Conservation (phyloP, 2,888 invertebrate species). For the Idaea straminata region DNA sequence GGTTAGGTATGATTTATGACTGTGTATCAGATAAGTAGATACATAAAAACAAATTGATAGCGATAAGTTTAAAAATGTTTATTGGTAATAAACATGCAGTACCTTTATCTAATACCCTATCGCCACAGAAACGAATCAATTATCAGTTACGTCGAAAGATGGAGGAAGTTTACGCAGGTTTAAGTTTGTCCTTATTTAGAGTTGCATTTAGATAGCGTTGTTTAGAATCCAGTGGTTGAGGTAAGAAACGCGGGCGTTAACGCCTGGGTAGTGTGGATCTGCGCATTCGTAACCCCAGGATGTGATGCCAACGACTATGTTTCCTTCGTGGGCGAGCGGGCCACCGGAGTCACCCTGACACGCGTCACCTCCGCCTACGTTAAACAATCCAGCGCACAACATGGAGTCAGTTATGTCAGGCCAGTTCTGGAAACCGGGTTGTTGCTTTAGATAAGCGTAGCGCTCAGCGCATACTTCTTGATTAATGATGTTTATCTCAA, state of each 20-base stretch:
- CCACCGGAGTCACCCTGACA: slow-evolving; percentile 78
- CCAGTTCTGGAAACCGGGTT: slow-evolving; percentile 31
- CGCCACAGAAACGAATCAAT: not conserved
- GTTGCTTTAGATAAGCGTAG: slow-evolving; percentile 43
- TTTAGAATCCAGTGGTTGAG: slow-evolving; percentile 48
- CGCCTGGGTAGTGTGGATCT: slow-evolving; percentile 66
- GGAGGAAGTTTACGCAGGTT: too few relatives aligned
- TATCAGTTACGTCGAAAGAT: not conserved
- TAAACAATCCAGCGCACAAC: slow-evolving; percentile 59
- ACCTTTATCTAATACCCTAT: not conserved
- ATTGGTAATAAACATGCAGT: not conserved
- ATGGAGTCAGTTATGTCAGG: slow-evolving; percentile 49
- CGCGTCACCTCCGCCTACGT: slow-evolving; percentile 51
- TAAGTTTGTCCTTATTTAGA: not conserved
- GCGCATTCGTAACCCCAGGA: slow-evolving; percentile 75
- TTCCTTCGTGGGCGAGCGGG: slow-evolving; percentile 57
- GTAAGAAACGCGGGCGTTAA: slow-evolving; percentile 64
- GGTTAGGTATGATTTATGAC: too few relatives aligned
- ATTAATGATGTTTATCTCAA: slow-evolving; percentile 48
- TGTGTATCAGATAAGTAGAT: not conserved
- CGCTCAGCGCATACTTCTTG: slow-evolving; percentile 47
- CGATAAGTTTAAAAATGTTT: not conserved
- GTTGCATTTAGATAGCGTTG: slow-evolving; percentile 24
- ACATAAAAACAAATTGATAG: not conserved
- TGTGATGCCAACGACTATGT: slow-evolving; percentile 63